Evolutionary conservation across 2,888 invertebrate genomes (phyloP).

Genomic region (Lycophotia porphyrea): DNA sequence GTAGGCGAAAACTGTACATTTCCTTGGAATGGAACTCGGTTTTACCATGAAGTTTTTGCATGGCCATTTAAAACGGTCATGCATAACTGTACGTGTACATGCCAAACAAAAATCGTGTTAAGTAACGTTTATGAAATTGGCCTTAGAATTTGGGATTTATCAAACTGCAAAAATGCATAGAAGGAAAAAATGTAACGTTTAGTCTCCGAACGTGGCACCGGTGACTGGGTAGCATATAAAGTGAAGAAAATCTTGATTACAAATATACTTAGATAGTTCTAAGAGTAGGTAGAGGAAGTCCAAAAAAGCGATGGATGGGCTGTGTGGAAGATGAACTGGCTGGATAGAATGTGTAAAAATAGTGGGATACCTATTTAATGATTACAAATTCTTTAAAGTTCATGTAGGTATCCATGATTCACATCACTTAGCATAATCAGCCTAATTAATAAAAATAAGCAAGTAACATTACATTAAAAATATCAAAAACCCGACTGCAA

Average conservation of each 20-base stretch:
- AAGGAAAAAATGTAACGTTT: slow-evolving; percentile 1
- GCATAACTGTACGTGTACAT: background rate
- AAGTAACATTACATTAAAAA: too few relatives aligned
- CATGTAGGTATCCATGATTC: too few relatives aligned
- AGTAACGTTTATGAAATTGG: background rate
- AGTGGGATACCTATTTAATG: background rate
- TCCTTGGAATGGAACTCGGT: background rate
- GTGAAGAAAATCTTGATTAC: background rate
- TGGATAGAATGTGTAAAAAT: background rate
- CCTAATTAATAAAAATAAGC: too few relatives aligned
- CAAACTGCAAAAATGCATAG: background rate
- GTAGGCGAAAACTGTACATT: background rate
- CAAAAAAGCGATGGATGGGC: background rate
- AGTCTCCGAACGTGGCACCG: background rate
- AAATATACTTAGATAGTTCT: background rate
- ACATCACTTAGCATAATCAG: too few relatives aligned
- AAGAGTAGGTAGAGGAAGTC: background rate
- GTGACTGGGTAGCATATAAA: background rate
- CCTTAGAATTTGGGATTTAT: background rate
- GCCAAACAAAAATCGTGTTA: background rate
- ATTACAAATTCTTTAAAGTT: too few relatives aligned
- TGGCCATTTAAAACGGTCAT: background rate
- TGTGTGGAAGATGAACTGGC: background rate
- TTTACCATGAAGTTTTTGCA: background rate
- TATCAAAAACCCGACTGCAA: too few relatives aligned